Evolutionary conservation across 2,888 invertebrate species (phyloP).

Genomic region (Nomada hirtipes): DNA sequence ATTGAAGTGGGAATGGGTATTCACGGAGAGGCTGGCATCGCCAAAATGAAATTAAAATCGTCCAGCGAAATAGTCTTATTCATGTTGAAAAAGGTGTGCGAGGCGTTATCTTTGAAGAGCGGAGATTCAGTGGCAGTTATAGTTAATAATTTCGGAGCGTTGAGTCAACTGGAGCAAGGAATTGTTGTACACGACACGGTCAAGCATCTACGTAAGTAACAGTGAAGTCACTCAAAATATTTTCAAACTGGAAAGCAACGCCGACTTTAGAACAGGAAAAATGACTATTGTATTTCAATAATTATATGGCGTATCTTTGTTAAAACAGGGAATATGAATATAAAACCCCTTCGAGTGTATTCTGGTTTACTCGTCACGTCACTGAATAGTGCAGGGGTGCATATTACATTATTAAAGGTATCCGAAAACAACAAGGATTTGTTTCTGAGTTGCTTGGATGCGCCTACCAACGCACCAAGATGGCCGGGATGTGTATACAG

Average conservation of each 20-base stretch:
- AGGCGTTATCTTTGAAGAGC: slow-evolving; percentile 67
- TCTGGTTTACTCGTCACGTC: slow-evolving; percentile 89
- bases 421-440: slow-evolving; percentile 82
- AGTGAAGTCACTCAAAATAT: neutral
- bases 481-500: slow-evolving; percentile 86
- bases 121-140: slow-evolving; percentile 87
- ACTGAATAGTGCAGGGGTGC: slow-evolving; percentile 91
- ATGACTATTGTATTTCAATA: neutral
- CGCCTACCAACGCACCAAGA: slow-evolving; percentile 86
- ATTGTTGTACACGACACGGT: slow-evolving; percentile 89
- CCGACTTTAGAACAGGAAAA: no score
- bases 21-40: slow-evolving; percentile 86
- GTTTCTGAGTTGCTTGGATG: slow-evolving; percentile 87
- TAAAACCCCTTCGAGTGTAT: slow-evolving; percentile 77
- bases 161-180: slow-evolving; percentile 91
- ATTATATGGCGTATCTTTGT: neutral
- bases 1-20: slow-evolving; percentile 89
- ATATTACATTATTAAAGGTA: slow-evolving; percentile 89
- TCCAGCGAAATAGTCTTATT: slow-evolving; percentile 85
- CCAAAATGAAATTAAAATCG: slow-evolving; percentile 83
- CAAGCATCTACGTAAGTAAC: slow-evolving; percentile 86
- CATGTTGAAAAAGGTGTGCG: slow-evolving; percentile 83
- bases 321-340: slow-evolving; percentile 69
- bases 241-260: no score
- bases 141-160: slow-evolving; percentile 92